Evolutionary conservation across 2,797 vertebrate genomes (phyloP).

Genomic region (Sebastes steindachneri): DNA sequence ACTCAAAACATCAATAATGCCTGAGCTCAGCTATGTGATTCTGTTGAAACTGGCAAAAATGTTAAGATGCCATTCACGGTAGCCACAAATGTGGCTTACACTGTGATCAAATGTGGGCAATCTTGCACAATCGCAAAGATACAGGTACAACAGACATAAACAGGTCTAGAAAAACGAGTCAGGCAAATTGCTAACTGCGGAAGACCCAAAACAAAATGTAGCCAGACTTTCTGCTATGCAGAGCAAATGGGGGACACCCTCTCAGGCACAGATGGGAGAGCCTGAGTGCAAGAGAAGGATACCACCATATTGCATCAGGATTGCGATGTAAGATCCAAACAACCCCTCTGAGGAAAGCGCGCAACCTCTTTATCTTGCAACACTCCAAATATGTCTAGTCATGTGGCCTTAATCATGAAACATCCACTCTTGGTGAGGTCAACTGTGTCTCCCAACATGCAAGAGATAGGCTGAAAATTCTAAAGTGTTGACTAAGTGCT

Average conservation of each 20-base stretch:
- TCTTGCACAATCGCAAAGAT: background rate
- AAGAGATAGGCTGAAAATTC: background rate
- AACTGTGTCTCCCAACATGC: background rate
- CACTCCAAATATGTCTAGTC: slow-evolving; percentile 1
- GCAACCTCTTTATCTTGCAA: background rate
- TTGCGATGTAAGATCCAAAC: slow-evolving; percentile 14
- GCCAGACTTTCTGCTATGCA: background rate
- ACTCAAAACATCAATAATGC: slow-evolving; percentile 36
- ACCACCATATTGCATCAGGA: slow-evolving; percentile 44
- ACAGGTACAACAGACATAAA: background rate
- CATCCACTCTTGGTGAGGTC: background rate
- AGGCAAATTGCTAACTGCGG: background rate
- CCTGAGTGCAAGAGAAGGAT: slow-evolving; percentile 12
- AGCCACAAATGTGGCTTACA: background rate
- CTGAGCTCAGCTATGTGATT: slow-evolving; percentile 28
- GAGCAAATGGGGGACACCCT: background rate
- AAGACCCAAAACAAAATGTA: background rate
- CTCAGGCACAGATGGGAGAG: background rate
- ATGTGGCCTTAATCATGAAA: background rate
- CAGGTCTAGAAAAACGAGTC: background rate
- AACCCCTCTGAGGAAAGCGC: background rate
- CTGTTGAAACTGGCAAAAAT: slow-evolving; percentile 21
- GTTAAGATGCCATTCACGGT: background rate
- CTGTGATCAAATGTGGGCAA: background rate
- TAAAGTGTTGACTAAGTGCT: background rate